phyloP scores from a whole-genome alignment of 2,888 invertebrate species.

The Linnaemya tessellans region DNA sequence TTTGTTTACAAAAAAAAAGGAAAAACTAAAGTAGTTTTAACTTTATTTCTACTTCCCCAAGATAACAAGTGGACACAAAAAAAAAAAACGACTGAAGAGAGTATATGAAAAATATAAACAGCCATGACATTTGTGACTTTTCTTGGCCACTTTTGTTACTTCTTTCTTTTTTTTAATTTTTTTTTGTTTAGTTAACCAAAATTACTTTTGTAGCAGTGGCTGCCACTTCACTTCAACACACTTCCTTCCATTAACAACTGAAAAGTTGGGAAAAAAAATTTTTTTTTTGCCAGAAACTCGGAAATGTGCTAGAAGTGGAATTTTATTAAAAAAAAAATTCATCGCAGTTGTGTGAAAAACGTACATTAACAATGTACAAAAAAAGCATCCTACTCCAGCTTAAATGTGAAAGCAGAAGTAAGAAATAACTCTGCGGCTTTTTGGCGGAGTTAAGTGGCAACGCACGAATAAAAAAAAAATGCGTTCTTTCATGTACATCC shows the following conservation, averaged over 20 bases:
- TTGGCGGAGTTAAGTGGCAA: conserved; percentile 15
- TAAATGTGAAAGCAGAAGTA: conserved; percentile 15
- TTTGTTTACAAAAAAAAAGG: background rate
- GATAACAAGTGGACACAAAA: conserved; percentile 6
- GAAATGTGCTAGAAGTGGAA: conserved; percentile 36
- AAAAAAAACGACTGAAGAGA: background rate
- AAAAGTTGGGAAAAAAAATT: conserved; percentile 14
- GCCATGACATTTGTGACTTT: conserved; percentile 62
- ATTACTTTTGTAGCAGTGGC: conserved; percentile 64
- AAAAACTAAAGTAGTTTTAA: conserved; percentile 22
- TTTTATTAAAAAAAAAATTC: background rate
- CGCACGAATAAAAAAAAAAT: conserved; percentile 11
- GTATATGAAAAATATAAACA: conserved; percentile 33
- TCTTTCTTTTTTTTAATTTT: background rate
- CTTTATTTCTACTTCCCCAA: background rate
- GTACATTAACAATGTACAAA: conserved; percentile 49
- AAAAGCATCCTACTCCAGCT: conserved; percentile 28
- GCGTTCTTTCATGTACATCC: conserved; percentile 20
- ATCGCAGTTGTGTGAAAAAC: conserved; percentile 51
- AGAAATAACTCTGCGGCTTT: conserved; percentile 17
- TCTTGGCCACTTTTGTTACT: conserved; percentile 19
- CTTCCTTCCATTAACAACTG: conserved; percentile 25
- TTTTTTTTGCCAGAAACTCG: conserved; percentile 29
- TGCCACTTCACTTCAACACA: conserved; percentile 64
- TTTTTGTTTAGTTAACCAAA: conserved; percentile 62